Percentiles rank a stretch among this genome's conserved stretches.
phyloP scores from a whole-genome alignment of 2,888 invertebrate genomes.

The Xestia sexstrigata region DNA sequence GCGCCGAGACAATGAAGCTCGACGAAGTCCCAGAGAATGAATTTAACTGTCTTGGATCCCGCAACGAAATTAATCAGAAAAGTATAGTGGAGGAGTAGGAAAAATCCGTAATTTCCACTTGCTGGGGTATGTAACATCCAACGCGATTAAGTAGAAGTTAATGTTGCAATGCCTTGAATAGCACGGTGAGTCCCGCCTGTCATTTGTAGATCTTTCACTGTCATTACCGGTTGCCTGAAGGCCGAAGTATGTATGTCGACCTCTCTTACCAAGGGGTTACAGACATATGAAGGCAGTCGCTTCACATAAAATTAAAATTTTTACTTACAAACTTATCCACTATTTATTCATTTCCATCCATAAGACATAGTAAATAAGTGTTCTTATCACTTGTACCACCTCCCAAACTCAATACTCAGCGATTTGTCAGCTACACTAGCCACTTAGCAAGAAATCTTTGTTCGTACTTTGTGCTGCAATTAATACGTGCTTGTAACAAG shows the following conservation, averaged over 20 bases:
- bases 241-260: neutral
- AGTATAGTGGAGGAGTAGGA: too few species aligned
- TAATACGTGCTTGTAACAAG: conserved; percentile 55
- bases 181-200: neutral
- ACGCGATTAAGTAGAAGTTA: too few species aligned
- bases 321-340: neutral
- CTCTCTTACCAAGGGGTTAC: neutral
- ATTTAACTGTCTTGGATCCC: too few species aligned
- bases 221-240: neutral
- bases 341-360: neutral
- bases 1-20: too few species aligned
- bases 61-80: too few species aligned
- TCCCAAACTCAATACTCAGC: conserved; percentile 52
- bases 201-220: neutral
- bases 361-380: neutral
- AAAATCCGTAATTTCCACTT: too few species aligned
- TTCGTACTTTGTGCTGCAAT: conserved; percentile 50
- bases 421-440: conserved; percentile 66
- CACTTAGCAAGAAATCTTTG: conserved; percentile 56
- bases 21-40: too few species aligned
- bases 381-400: conserved; percentile 52
- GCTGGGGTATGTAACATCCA: too few species aligned
- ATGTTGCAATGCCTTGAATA: neutral
- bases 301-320: neutral
- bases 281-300: neutral